These are phyloP conservation scores for Crotalus horridus DNA, from an alignment of 2,113 vertebrate species.

Conservation along the genomic window DNA sequence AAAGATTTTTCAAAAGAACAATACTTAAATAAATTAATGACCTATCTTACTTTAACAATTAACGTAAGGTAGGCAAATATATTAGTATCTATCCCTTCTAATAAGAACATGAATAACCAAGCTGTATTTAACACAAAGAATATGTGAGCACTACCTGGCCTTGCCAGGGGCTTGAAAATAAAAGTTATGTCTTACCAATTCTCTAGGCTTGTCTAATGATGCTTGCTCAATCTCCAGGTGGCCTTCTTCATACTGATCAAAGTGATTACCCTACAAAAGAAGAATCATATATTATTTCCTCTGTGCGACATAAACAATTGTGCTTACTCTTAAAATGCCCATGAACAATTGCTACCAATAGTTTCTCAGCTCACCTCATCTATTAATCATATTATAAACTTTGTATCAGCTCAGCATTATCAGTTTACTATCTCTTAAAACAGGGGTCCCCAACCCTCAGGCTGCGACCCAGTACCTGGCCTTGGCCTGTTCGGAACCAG, in stretches of 20 bases:
- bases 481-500: too few relatives aligned
- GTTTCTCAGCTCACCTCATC: background rate
- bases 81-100: constrained; percentile 28
- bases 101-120: constrained; percentile 26
- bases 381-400: background rate
- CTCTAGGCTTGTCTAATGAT: constrained; percentile 98
- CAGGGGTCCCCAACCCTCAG: too few relatives aligned
- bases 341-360: background rate
- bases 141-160: constrained; percentile 67
- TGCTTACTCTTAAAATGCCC: background rate
- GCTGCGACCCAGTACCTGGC: too few relatives aligned
- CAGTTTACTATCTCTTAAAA: background rate
- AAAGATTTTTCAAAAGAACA: background rate
- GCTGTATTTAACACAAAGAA: constrained; percentile 75
- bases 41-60: constrained; percentile 37
- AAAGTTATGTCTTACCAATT: constrained; percentile 90
- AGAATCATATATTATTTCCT: constrained; percentile 42
- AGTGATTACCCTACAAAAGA: constrained; percentile 92
- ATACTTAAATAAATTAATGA: constrained; percentile 8
- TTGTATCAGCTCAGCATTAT: background rate
- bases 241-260: constrained; percentile 99
- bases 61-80: constrained; percentile 57
- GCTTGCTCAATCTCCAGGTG: constrained; percentile 98
- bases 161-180: constrained; percentile 60
- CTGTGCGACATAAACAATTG: background rate